Base-by-base conservation (phyloP, 2,888 invertebrate species). In the Drosophila picticornis region DNA sequence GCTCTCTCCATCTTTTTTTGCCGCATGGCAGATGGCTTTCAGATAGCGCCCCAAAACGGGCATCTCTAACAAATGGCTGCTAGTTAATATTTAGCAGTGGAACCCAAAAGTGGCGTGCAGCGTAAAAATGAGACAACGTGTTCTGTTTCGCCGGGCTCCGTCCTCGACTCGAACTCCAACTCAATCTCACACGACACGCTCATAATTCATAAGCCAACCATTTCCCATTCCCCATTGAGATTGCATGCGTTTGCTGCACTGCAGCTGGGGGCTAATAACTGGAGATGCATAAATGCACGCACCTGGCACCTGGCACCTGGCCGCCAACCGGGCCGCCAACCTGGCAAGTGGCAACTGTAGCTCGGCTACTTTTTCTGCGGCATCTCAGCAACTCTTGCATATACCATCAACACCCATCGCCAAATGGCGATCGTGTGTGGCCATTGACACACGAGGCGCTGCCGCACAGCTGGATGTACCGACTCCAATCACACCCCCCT, bases 41-140 rank as follows among this genome's bases (percentile, higher is more conserved):
- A 64, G 75, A 80, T 76, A 72, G 57, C 65, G 48, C 62, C 60
- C 87, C 76, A 90, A 84, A 89, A 84, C 88, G 90, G 87, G 80
- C 77, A 86, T 73, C 73, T 69, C 75, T 60, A 85, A 85, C 83
- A 85, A 85, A 83, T 83, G 80, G 81, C 82, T 71, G 65, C 72
- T 70, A 74, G 72, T 76, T 80, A 72, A 77, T 81, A 88, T 76
- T 74, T 72, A 83, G 75, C 90, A 88, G 77, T 76, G 63, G 56
- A 51, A 55, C 75, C 91, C 88, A 90, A 88, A 88, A 88, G 85
- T 88, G 88, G 88, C 88, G 88, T 88, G 88, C 88, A 88, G 86
- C 91, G 91, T 83, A 74, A 83, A 87, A 88, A 85, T 90, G 91
- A 85, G 81, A 64, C 90, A 85, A 89, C 90, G 88, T 89, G 85